Evolutionary conservation across 2,888 invertebrate genomes (phyloP).

Genomic region (Rhabditoides inermis): DNA sequence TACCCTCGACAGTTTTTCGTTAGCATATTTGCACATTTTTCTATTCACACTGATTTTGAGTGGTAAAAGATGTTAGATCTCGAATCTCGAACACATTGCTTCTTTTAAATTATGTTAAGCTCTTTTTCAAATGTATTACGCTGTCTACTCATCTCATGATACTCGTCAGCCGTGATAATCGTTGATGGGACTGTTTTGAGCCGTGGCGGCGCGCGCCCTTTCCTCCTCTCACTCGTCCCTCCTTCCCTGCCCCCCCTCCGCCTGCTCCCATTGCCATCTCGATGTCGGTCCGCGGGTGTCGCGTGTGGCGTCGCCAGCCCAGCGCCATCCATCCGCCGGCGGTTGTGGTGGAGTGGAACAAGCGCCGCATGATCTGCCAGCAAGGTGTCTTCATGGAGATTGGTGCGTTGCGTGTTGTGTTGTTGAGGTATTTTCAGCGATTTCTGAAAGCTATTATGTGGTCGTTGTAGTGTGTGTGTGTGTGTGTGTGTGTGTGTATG

Average conservation of each 20-base stretch:
- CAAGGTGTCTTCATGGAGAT: too few relatives aligned
- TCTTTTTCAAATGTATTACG: too few relatives aligned
- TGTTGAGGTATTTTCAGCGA: not conserved
- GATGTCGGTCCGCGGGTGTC: slow-evolving; percentile 44
- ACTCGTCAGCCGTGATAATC: too few relatives aligned
- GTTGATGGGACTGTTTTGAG: too few relatives aligned
- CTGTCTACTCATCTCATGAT: too few relatives aligned
- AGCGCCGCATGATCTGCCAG: too few relatives aligned
- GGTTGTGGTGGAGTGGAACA: slow-evolving; percentile 36
- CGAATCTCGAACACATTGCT: too few relatives aligned
- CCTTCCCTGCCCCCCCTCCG: not conserved
- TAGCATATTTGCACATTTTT: too few relatives aligned
- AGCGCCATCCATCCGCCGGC: slow-evolving; percentile 28
- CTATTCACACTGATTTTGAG: too few relatives aligned
- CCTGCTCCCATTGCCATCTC: not conserved
- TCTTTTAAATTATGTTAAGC: too few relatives aligned
- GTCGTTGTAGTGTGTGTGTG: not conserved
- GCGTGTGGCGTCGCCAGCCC: slow-evolving; percentile 35
- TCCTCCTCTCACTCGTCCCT: not conserved
- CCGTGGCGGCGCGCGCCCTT: not conserved
- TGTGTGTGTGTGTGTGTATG: not conserved
- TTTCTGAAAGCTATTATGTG: not conserved
- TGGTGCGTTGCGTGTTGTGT: not conserved
- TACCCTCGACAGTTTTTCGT: too few relatives aligned
- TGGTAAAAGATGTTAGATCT: too few relatives aligned